Percentiles rank a stretch among this genome's conserved stretches.
phyloP scores from a whole-genome alignment of 2,888 invertebrate species.

The Yponomeuta plumbellus region DNA sequence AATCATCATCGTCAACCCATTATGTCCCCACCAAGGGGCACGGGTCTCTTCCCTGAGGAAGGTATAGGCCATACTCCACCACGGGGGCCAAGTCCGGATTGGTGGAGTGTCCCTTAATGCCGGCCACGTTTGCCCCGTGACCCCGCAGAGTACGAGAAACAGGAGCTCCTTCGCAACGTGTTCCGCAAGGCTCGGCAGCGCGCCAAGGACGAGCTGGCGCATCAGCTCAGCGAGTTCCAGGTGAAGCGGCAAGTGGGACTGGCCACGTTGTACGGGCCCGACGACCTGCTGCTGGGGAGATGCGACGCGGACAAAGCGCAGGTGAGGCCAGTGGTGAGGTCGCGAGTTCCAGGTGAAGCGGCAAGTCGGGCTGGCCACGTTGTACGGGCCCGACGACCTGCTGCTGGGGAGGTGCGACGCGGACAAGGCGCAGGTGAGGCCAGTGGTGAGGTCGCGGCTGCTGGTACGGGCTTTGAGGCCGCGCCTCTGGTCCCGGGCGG shows the following conservation, averaged over 20 bases:
- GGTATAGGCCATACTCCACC: no score
- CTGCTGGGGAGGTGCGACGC: conserved; percentile 86
- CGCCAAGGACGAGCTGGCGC: conserved; percentile 88
- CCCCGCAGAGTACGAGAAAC: conserved; percentile 86
- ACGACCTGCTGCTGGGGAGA: conserved; percentile 86
- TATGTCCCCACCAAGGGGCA: no score
- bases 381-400: conserved; percentile 93
- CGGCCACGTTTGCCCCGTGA: no score
- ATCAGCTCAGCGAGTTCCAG: conserved; percentile 89
- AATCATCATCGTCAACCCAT: no score
- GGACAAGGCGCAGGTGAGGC: conserved; percentile 88
- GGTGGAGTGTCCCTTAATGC: no score
- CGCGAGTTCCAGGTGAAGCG: conserved; percentile 73
- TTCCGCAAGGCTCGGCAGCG: conserved; percentile 92
- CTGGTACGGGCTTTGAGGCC: no score
- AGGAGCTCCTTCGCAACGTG: conserved; percentile 90
- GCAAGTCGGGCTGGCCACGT: conserved; percentile 90
- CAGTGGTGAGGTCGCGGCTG: no score
- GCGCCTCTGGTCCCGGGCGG: no score
- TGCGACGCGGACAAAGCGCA: conserved; percentile 86
- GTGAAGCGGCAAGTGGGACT: conserved; percentile 93
- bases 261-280: conserved; percentile 92
- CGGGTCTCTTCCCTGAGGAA: no score
- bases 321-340: conserved; percentile 55
- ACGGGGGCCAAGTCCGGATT: no score